phyloP scores from a whole-genome alignment of 2,113 vertebrate species.

The Oriolus oriolus region DNA sequence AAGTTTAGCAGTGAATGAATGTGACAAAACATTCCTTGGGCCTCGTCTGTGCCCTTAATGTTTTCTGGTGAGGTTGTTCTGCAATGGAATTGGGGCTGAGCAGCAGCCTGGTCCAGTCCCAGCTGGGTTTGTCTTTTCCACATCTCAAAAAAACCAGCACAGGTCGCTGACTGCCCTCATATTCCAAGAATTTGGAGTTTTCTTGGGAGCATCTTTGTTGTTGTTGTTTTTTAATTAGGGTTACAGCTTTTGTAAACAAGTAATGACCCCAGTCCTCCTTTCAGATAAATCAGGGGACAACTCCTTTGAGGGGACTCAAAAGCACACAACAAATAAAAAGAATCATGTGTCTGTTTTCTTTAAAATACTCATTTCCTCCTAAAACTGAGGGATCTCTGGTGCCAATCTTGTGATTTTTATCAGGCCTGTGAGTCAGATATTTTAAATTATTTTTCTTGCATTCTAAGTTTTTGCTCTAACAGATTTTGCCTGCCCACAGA shows the following conservation, averaged over 20 bases:
- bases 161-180: background rate
- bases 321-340: background rate
- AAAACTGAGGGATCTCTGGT: background rate
- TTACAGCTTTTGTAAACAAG: background rate
- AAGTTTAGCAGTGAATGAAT: background rate
- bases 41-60: background rate
- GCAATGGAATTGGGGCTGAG: background rate
- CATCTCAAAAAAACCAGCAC: background rate
- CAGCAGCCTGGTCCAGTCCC: background rate
- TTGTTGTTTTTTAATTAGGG: background rate
- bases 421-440: conserved; percentile 29
- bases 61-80: background rate
- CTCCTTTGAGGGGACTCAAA: background rate
- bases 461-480: background rate
- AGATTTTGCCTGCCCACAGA: conserved; percentile 56
- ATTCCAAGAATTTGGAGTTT: background rate
- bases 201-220: background rate
- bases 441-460: background rate
- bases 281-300: background rate
- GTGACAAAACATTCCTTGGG: rapidly evolving
- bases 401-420: conserved; percentile 35
- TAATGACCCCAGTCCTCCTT: background rate
- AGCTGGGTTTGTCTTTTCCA: background rate
- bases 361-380: background rate
- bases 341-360: background rate